A percentile compares a stretch with the other conserved stretches of the same genome.
phyloP scores from a whole-genome alignment of 2,797 vertebrate genomes.

The Synanceia verrucosa region DNA sequence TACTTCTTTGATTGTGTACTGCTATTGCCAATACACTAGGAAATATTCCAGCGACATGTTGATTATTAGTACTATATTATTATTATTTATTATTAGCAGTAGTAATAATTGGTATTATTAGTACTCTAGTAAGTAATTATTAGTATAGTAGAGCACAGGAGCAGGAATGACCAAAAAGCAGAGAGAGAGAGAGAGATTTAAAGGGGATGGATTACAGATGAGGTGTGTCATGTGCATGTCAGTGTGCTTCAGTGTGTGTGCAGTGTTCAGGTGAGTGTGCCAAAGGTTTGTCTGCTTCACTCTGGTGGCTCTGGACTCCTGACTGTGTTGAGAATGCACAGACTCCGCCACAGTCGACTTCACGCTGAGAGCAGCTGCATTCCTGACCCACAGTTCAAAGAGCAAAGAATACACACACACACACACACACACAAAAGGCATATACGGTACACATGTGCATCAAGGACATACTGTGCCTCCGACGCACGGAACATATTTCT shows the following conservation, averaged over 20 bases:
- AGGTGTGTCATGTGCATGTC: neutral
- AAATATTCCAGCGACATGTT: neutral
- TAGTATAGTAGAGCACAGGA: too few species aligned
- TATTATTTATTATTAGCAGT: too few species aligned
- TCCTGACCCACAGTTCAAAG: slow-evolving; percentile 82
- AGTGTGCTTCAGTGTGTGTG: neutral
- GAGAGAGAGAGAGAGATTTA: neutral
- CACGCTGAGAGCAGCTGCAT: slow-evolving; percentile 80
- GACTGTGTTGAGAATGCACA: slow-evolving; percentile 70
- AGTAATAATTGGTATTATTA: too few species aligned
- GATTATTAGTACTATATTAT: too few species aligned
- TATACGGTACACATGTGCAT: slow-evolving; percentile 13
- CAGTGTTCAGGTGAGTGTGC: slow-evolving; percentile 37
- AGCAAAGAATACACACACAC: slow-evolving; percentile 54
- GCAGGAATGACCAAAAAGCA: too few species aligned
- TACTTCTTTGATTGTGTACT: neutral
- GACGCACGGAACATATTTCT: neutral
- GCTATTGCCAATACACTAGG: neutral
- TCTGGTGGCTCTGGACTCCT: slow-evolving; percentile 36
- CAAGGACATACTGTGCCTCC: neutral
- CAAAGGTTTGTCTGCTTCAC: slow-evolving; percentile 27
- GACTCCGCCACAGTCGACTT: slow-evolving; percentile 66
- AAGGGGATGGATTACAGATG: neutral
- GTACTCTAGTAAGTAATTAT: too few species aligned
- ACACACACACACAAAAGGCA: slow-evolving; percentile 26